Conservation (phyloP, 2,888 invertebrate genomes). For the Pemphredon lugubris region DNA sequence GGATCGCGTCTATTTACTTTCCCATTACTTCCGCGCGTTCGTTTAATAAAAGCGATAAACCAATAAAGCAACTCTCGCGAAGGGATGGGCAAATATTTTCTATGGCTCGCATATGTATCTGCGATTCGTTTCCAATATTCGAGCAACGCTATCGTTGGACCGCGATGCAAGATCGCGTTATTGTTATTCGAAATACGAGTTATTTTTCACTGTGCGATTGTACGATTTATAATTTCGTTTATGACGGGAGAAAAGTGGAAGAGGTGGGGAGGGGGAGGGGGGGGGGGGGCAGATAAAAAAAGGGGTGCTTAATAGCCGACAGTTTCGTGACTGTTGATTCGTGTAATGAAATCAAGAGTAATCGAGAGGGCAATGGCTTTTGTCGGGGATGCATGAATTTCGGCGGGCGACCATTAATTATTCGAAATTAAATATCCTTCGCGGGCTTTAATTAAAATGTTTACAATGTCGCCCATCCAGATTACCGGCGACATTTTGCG, state of each 20-base stretch:
- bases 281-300: constrained; percentile 33
- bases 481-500: constrained; percentile 66
- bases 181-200: not conserved
- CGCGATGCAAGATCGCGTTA: not conserved
- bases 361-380: constrained; percentile 68
- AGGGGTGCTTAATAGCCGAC: constrained; percentile 64
- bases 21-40: constrained; percentile 22
- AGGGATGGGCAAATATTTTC: not conserved
- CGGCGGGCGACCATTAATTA: constrained; percentile 74
- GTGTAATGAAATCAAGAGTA: constrained; percentile 73
- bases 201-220: not conserved
- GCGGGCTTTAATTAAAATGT: constrained; percentile 77
- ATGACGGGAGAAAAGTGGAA: constrained; percentile 8
- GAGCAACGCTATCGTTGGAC: not conserved
- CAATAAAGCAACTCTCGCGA: not conserved
- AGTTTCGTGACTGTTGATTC: constrained; percentile 66
- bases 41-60: constrained; percentile 11
- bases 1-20: constrained; percentile 41
- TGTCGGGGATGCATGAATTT: constrained; percentile 66
- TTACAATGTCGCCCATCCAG: constrained; percentile 69
- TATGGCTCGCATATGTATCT: not conserved
- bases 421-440: constrained; percentile 77
- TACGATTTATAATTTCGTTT: constrained; percentile 48
- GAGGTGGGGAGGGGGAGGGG: not conserved
- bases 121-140: not conserved